Evolutionary conservation across 2,797 vertebrate genomes (phyloP).

Genomic region (Glyptemys insculpta): DNA sequence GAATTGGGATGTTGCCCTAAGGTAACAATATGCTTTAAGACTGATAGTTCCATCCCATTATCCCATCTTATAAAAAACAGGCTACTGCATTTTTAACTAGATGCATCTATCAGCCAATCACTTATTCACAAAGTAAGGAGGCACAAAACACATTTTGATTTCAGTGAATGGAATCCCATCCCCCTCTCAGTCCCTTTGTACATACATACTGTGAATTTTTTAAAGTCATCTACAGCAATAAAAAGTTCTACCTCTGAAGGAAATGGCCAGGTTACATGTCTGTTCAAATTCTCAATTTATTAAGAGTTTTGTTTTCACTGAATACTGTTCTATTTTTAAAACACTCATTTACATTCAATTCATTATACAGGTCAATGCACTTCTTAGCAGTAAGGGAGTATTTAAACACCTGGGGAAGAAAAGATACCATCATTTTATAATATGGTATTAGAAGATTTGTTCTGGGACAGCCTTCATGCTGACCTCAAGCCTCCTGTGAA

Average conservation of each 20-base stretch:
- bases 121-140: background rate
- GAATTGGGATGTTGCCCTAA: background rate
- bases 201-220: background rate
- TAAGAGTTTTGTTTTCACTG: background rate
- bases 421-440: background rate
- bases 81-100: background rate
- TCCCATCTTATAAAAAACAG: background rate
- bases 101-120: background rate
- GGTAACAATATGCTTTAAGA: background rate
- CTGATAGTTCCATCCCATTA: background rate
- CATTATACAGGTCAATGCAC: background rate
- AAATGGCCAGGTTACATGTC: background rate
- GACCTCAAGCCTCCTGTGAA: background rate
- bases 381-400: background rate
- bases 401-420: background rate
- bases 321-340: background rate
- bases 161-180: background rate
- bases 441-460: background rate
- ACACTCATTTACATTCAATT: background rate
- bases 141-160: background rate
- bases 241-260: background rate
- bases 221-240: background rate
- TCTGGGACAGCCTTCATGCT: background rate
- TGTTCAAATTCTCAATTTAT: background rate
- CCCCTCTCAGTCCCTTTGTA: background rate